phyloP scores from a whole-genome alignment of 2,797 vertebrate genomes.

The Petrocephalus sullivani region DNA sequence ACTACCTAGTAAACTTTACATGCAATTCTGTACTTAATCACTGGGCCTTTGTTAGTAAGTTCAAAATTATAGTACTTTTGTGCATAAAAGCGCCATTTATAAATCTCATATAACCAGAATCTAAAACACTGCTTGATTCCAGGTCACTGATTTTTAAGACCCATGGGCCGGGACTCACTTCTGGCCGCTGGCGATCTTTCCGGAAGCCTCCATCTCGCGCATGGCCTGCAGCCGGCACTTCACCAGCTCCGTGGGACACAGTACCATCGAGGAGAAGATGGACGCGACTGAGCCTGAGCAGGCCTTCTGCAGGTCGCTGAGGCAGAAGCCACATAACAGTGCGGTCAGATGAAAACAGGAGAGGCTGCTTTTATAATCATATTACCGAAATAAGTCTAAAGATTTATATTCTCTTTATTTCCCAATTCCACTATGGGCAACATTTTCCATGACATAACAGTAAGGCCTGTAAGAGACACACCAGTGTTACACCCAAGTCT shows the following conservation, averaged over 20 bases:
- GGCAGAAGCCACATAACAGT: not conserved
- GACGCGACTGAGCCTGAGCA: constrained; percentile 87
- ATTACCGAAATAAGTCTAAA: not conserved
- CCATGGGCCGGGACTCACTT: constrained; percentile 65
- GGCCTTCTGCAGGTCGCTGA: constrained; percentile 87
- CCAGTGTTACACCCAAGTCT: not conserved
- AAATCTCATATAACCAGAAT: not conserved
- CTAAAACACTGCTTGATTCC: not conserved
- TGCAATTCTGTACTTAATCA: not conserved
- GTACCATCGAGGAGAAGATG: constrained; percentile 84
- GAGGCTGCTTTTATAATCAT: not conserved
- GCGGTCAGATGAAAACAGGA: not conserved
- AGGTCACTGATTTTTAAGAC: not conserved
- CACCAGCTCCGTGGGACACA: constrained; percentile 92
- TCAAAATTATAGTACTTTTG: not conserved
- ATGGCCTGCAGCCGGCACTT: constrained; percentile 95
- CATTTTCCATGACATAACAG: not conserved
- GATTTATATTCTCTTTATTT: not conserved
- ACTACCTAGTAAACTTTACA: not conserved
- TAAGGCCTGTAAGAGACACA: not conserved
- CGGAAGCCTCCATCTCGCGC: constrained; percentile 85
- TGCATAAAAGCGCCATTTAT: not conserved
- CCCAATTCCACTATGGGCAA: not conserved
- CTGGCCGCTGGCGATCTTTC: constrained; percentile 75
- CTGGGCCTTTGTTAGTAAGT: not conserved